Percentiles rank a stretch among this genome's conserved stretches.
Evolutionary conservation across 2,113 vertebrate genomes (phyloP).

Genomic region (Apteryx mantelli): DNA sequence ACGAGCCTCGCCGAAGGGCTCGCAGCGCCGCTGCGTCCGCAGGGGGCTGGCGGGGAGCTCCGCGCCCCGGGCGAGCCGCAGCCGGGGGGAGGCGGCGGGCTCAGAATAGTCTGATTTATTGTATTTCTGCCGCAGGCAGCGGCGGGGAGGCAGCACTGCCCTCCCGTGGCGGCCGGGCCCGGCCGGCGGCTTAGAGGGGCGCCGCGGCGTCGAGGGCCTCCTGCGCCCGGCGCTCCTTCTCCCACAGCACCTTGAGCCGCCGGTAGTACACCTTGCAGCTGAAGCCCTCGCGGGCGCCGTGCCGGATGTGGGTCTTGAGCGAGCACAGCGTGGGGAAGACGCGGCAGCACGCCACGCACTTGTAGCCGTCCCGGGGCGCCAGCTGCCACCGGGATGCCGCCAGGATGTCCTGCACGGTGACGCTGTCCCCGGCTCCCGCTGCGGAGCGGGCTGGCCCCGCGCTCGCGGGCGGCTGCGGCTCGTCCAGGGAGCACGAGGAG

Average conservation of each 20-base stretch:
- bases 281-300: constrained; percentile 61
- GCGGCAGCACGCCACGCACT: constrained; percentile 40
- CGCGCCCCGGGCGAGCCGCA: background rate
- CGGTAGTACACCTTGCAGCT: constrained; percentile 61
- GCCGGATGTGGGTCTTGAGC: constrained; percentile 47
- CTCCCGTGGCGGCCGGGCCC: background rate
- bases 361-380: background rate
- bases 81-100: background rate
- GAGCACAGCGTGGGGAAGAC: constrained; percentile 53
- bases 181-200: background rate
- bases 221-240: background rate
- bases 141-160: background rate
- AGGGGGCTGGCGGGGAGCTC: background rate
- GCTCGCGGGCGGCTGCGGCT: background rate
- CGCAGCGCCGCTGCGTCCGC: too few species aligned
- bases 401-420: constrained; percentile 50
- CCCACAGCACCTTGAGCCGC: constrained; percentile 42
- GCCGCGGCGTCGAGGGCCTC: background rate
- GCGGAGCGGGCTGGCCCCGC: background rate
- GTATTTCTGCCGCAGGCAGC: background rate
- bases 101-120: constrained; percentile 51
- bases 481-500: constrained; percentile 45
- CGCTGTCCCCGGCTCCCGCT: background rate
- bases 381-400: background rate
- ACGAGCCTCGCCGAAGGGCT: background rate